phyloP scores from a whole-genome alignment of 2,113 vertebrate species.

The Clarias gariepinus region DNA sequence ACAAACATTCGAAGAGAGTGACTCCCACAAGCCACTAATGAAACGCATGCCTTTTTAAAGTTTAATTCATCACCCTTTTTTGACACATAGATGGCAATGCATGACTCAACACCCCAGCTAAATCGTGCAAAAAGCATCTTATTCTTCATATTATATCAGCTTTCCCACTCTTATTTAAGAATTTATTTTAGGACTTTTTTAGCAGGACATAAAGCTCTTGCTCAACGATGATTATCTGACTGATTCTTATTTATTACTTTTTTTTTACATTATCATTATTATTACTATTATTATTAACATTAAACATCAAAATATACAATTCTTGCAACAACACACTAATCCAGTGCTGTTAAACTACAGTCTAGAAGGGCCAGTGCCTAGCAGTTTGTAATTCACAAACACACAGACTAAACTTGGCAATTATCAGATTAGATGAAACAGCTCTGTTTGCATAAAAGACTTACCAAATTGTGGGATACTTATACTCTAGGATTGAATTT shows the following conservation, averaged over 20 bases:
- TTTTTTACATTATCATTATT: too few species aligned
- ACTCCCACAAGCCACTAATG: background rate
- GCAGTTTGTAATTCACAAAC: too few species aligned
- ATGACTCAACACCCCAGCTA: conserved; percentile 15
- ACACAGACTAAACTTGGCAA: too few species aligned
- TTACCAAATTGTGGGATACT: too few species aligned
- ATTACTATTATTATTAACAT: too few species aligned
- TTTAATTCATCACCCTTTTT: conserved; percentile 16
- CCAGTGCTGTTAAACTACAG: too few species aligned
- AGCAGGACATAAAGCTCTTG: background rate
- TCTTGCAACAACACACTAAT: background rate
- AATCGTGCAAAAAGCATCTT: background rate
- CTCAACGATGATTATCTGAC: background rate
- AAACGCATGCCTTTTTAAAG: conserved; percentile 21
- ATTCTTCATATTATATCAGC: background rate
- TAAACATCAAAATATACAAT: background rate
- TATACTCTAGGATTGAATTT: too few species aligned
- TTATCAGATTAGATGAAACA: too few species aligned
- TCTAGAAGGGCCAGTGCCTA: too few species aligned
- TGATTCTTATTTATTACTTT: background rate
- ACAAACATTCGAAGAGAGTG: conserved; percentile 5
- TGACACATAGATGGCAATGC: conserved; percentile 16
- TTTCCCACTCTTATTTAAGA: background rate
- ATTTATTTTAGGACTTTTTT: conserved; percentile 12
- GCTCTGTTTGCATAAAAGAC: too few species aligned